Conservation (phyloP, 2,113 vertebrate species). For the Thunnus maccoyii region DNA sequence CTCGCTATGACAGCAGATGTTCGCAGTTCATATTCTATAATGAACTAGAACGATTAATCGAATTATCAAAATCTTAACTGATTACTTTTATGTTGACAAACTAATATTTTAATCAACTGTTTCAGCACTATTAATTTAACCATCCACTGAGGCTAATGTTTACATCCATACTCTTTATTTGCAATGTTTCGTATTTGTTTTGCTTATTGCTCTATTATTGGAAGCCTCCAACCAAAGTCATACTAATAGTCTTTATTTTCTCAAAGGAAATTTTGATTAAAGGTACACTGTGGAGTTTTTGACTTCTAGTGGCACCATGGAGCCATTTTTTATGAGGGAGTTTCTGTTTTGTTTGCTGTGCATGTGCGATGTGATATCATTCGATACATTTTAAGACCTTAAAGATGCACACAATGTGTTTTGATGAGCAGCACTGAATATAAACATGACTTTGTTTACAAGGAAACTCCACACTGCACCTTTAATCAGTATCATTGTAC, state of each 20-base stretch:
- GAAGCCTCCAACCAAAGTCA: too few species aligned
- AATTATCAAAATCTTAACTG: not conserved
- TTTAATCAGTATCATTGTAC: not conserved
- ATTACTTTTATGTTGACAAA: not conserved
- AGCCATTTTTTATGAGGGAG: too few species aligned
- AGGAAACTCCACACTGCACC: too few species aligned
- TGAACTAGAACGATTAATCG: not conserved
- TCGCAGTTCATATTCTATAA: not conserved
- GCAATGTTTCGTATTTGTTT: slow-evolving; percentile 1
- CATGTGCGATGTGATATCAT: too few species aligned
- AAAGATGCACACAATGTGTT: too few species aligned
- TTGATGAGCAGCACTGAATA: too few species aligned
- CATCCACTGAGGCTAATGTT: slow-evolving; percentile 24
- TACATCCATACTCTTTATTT: slow-evolving; percentile 18
- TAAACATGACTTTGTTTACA: too few species aligned
- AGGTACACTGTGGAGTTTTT: too few species aligned
- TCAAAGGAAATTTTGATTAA: not conserved
- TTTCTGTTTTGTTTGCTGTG: too few species aligned
- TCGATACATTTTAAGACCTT: too few species aligned
- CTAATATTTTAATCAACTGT: not conserved
- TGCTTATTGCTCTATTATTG: not conserved
- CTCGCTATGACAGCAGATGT: not conserved
- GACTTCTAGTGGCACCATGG: too few species aligned
- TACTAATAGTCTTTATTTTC: not conserved
- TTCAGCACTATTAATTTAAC: not conserved